Conservation (phyloP, 2,888 invertebrate genomes). For the Candidula unifasciata region DNA sequence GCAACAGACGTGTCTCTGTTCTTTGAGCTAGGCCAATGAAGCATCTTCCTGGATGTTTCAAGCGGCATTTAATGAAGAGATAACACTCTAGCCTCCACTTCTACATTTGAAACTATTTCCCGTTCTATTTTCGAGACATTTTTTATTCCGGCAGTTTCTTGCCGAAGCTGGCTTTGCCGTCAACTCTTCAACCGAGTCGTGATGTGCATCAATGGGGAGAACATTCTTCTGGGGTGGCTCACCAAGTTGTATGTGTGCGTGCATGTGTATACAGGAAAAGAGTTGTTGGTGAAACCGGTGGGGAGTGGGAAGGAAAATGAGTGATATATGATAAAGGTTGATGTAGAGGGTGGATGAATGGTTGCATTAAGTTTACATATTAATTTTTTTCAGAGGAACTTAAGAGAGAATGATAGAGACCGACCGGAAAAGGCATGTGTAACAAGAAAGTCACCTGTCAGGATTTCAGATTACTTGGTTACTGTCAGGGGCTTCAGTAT, state of each 20-base stretch:
- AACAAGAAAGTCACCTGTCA: no score
- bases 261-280: neutral
- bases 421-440: no score
- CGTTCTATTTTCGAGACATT: neutral
- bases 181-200: no score
- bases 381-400: neutral
- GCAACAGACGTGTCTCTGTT: constrained; percentile 16
- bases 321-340: no score
- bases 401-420: neutral
- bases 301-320: neutral
- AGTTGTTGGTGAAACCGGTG: neutral
- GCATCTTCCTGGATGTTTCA: neutral
- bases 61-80: constrained; percentile 28
- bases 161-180: neutral
- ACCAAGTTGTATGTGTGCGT: no score
- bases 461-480: no score
- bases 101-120: neutral
- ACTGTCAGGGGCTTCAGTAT: no score
- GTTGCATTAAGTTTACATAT: neutral
- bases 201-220: no score
- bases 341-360: neutral
- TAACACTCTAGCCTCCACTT: neutral
- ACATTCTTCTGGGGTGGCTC: no score
- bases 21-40: constrained; percentile 5
- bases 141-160: neutral